A percentile compares a stretch with the other conserved stretches of the same genome.
Evolutionary conservation across 2,888 invertebrate species (phyloP).

Genomic region (Stenodema calcarata): DNA sequence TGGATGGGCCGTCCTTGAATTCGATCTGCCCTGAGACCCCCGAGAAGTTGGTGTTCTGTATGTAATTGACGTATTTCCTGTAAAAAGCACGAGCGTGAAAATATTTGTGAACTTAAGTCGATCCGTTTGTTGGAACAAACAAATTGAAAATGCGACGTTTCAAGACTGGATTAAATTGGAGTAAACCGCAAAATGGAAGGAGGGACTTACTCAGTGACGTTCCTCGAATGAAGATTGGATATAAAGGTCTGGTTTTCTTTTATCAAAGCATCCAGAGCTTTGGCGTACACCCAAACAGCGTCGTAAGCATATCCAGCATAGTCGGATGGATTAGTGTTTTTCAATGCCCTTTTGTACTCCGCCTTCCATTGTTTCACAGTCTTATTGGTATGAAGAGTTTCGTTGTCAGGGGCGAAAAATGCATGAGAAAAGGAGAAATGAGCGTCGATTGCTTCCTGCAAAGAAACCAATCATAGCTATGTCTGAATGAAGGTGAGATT

Average conservation of each 20-base stretch:
- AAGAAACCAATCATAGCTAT: not conserved
- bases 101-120: too few species aligned
- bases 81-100: not conserved
- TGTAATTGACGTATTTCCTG: slow-evolving; percentile 69
- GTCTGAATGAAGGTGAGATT: too few species aligned
- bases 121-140: too few species aligned
- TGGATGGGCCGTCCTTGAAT: slow-evolving; percentile 73
- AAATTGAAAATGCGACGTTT: too few species aligned
- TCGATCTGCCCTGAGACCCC: slow-evolving; percentile 78
- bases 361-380: slow-evolving; percentile 71
- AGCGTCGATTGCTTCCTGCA: slow-evolving; percentile 71
- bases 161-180: too few species aligned
- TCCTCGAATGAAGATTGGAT: slow-evolving; percentile 64
- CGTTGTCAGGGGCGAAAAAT: slow-evolving; percentile 69
- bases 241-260: slow-evolving; percentile 68
- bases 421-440: slow-evolving; percentile 75
- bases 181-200: too few species aligned
- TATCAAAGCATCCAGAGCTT: slow-evolving; percentile 72
- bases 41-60: slow-evolving; percentile 72
- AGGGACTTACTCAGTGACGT: slow-evolving; percentile 61
- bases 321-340: slow-evolving; percentile 62
- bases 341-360: slow-evolving; percentile 61
- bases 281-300: slow-evolving; percentile 81
- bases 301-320: slow-evolving; percentile 82
- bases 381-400: slow-evolving; percentile 70